Evolutionary conservation across 2,888 invertebrate species (phyloP).

Genomic region (Microctonus brassicae): DNA sequence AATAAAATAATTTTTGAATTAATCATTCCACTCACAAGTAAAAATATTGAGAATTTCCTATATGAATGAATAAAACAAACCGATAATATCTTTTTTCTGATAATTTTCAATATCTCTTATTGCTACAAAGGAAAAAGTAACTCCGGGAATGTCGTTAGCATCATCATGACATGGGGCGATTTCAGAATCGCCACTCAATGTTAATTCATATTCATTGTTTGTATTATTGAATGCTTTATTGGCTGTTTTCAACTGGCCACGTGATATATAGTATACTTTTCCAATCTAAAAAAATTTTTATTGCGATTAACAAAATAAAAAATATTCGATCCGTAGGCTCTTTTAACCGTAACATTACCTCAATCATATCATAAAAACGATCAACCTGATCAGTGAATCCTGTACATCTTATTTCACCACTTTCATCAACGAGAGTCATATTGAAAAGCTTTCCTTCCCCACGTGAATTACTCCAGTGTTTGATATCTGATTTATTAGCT

Average conservation of each 20-base stretch:
- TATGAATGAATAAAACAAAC: constrained; percentile 72
- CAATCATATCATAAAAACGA: constrained; percentile 88
- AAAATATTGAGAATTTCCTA: background rate
- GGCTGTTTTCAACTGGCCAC: constrained; percentile 89
- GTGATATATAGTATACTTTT: constrained; percentile 89
- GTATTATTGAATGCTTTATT: constrained; percentile 89
- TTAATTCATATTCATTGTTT: constrained; percentile 97
- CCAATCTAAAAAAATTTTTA: constrained; percentile 73
- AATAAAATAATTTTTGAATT: constrained; percentile 22
- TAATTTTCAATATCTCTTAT: constrained; percentile 81
- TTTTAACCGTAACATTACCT: constrained; percentile 77
- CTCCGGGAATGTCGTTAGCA: constrained; percentile 77
- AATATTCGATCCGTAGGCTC: too few relatives aligned
- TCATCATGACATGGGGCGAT: constrained; percentile 69
- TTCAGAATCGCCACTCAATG: constrained; percentile 82
- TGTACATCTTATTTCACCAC: constrained; percentile 93
- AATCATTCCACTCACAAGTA: background rate
- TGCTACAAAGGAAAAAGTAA: constrained; percentile 71
- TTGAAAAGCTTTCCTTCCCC: constrained; percentile 96
- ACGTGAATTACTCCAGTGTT: constrained; percentile 91
- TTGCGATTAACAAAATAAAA: background rate
- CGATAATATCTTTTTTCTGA: constrained; percentile 79
- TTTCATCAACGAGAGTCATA: constrained; percentile 93
- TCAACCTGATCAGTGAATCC: constrained; percentile 91
- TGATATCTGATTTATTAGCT: constrained; percentile 82